Base-by-base conservation (phyloP, 2,113 vertebrate species). In the Leucopternis melanops region DNA sequence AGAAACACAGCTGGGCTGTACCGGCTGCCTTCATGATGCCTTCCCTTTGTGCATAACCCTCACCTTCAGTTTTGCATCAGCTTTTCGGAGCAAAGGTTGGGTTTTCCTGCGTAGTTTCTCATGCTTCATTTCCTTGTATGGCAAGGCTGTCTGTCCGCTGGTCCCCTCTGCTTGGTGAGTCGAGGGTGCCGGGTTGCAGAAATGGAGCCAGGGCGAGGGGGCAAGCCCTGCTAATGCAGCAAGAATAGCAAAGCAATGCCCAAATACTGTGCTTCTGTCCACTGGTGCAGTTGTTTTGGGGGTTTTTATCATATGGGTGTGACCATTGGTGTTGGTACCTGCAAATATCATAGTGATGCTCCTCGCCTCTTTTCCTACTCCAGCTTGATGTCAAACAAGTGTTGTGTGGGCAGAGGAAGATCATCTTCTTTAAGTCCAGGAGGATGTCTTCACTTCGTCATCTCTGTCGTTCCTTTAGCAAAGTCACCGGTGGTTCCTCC, bases 211-310 rank as follows among this genome's bases (percentile, higher is more conserved):
- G 55, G n/a, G 9, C 4, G 4, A 29, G 34, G 49, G 36, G 15
- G 5, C 2, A 8, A 71, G 44, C 52, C 14, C 45, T 49, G 50
- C 19, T 54, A 11, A 9, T 49, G 61, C 49, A 44, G 26, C 54
- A 49, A 23, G 65, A 83, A 16, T 4, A 61, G 36, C 54, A 90
- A 57, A 92, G 59, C 8, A 13, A 1, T 70, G 29, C 27, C 82
- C 9, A 50, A 10, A 25, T 55, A 6, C 23, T 54, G 49, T 5
- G 0, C 29, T 84, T 65, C 36, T 89, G 18, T 42, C 29, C 0
- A 0, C 25, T 59, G 50, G 27, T 2, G 5, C 4, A 8, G 36
- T 29, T 2, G 3, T 3, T 44, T 40, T 29, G 5, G 6, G 11
- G 16, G 15, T 5, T 20, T 38, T 72, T 69, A 16, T 36, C 16